Conservation (phyloP, 2,797 vertebrate genomes). For the Rallus crepitans region DNA sequence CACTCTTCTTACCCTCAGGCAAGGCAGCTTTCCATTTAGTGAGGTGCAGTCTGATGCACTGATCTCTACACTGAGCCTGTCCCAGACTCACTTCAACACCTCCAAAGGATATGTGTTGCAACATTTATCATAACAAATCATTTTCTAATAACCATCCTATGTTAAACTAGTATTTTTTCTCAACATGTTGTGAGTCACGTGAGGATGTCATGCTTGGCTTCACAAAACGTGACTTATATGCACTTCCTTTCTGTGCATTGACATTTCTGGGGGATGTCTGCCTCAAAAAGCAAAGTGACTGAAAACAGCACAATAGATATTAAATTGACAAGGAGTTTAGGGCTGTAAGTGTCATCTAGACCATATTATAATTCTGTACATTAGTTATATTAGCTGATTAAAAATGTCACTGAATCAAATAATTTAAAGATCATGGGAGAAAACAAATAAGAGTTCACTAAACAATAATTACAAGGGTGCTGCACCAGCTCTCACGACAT, state of each 20-base stretch:
- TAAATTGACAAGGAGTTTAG: neutral
- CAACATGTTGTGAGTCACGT: neutral
- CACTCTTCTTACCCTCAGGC: neutral
- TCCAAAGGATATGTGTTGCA: neutral
- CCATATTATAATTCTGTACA: neutral
- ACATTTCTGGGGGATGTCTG: neutral
- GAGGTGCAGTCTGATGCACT: neutral
- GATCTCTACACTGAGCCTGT: neutral
- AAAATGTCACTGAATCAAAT: neutral
- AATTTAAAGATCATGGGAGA: neutral
- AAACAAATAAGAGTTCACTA: neutral
- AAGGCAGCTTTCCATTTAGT: neutral
- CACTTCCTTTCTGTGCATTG: neutral
- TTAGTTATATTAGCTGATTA: neutral
- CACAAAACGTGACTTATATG: neutral
- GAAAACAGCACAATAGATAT: neutral
- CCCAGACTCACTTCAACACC: neutral
- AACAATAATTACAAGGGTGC: neutral
- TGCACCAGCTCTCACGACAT: accelerated
- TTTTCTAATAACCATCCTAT: neutral
- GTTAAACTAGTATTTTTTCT: neutral
- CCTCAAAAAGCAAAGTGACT: neutral
- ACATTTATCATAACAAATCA: neutral
- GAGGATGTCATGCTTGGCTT: neutral
- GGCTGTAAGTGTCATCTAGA: neutral